Evolutionary conservation across 2,797 vertebrate genomes (phyloP).

Genomic region (Hypotaenidia okinawae): DNA sequence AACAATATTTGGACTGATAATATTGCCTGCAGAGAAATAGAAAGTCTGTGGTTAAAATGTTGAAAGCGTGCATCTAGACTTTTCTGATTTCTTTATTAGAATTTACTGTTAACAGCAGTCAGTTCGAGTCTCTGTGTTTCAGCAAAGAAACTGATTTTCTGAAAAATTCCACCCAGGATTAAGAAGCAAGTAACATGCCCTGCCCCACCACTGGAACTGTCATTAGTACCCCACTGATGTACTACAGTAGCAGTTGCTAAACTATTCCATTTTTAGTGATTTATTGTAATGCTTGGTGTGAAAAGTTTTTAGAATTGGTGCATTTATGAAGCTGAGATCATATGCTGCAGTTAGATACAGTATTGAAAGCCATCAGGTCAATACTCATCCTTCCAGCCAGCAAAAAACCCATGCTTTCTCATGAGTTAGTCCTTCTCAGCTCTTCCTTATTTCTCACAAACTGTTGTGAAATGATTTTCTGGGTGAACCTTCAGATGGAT

Average conservation of each 20-base stretch:
- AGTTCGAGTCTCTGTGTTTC: not conserved
- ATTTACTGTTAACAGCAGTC: not conserved
- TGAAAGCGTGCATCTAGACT: not conserved
- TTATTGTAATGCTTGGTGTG: not conserved
- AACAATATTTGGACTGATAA: slow-evolving; percentile 30
- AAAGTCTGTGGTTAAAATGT: not conserved
- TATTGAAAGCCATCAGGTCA: not conserved
- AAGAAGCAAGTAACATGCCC: not conserved
- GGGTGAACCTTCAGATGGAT: not conserved
- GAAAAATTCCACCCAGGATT: not conserved
- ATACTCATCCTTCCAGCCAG: not conserved
- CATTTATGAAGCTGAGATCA: not conserved
- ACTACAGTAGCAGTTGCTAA: not conserved
- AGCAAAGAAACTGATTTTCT: not conserved
- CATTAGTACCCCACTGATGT: not conserved
- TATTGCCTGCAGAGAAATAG: not conserved
- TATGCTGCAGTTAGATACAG: not conserved
- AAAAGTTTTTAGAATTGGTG: not conserved
- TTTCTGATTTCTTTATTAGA: slow-evolving; percentile 10
- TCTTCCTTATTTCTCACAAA: not conserved
- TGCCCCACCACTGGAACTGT: not conserved
- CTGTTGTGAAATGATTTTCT: not conserved
- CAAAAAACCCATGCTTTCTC: not conserved
- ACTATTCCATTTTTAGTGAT: not conserved
- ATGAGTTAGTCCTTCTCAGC: not conserved